Base-by-base conservation (phyloP, 2,797 vertebrate genomes). In the Valencia hispanica region DNA sequence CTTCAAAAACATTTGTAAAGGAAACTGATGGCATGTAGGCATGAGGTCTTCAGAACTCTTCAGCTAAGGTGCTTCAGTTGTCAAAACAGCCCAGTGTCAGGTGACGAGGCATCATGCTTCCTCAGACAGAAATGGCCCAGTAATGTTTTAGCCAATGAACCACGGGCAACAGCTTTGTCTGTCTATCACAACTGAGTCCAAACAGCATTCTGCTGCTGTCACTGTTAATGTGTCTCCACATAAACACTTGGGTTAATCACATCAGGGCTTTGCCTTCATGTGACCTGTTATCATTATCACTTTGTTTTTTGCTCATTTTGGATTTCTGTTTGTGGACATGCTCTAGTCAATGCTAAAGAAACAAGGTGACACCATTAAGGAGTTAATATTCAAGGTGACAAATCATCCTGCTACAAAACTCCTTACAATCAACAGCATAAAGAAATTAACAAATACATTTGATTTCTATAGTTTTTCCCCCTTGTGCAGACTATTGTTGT, bases 141-240 rank as follows among this genome's bases (percentile, higher is more conserved):
- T 97, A 96, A 97, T 91, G 96, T 96, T 96, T 95, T 84, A 83
- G 94, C 94, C 91, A 92, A 94, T 87, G 95, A 97, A 96, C 95
- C 94, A 93, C 94, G 94, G 95, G 95, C 96, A 94, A 53, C 84
- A 91, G 91, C 90, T 92, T 88, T 88, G 89, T 94, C 87, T 81
- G 83, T 93, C 89, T 79, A 84, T 93, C 92, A 91, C 70, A 79
- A 82, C 85, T 73, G 78, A 88, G 87, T 87, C 90, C 87, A 88
- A 91, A 86, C 86, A 87, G 86, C 91, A 90, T 89, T 79, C 87
- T 87, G 89, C 84, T 51, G 78, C 89, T 91, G 91, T 92, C 90
- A 87, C 86, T 77, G 89, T 86, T 89, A 89, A 90, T 79, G 88
- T 74, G 84, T 77, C 86, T 74, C 73, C 86, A 78, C 83, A 61